Evolutionary conservation across 2,113 vertebrate genomes (phyloP), one percentile per base, ranked within the genome.

Genomic region (Monopterus albus): DNA sequence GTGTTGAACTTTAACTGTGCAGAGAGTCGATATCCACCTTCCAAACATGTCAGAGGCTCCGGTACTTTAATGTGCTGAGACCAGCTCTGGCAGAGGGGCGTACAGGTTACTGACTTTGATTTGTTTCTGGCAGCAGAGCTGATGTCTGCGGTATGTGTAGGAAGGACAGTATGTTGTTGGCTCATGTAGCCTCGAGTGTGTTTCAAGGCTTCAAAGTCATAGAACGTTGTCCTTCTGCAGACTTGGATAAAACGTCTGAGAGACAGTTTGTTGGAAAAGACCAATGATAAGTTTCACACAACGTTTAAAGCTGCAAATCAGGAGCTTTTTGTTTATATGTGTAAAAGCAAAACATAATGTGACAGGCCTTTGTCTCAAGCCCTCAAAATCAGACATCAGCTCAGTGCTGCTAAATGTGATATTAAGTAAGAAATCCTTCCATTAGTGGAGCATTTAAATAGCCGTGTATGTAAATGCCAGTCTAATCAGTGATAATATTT

Each of bases 391-490:
- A 53, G 40, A 31, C 20, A 40, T 42, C 39, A 14, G 31, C 64
- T 39, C 12, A 21, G 38, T 61, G 38, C 7, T n/a, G 29, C 29
- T 61, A 53, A 70, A 71, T 33, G 25, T 39, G 18, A 18, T 40
- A n/a, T 65, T 78, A 72, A 72, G 72, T 47, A 65, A 23, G 42
- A 58, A 75, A 45, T 53, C 47, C 53, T 42, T 64, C 60, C 20
- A 49, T 63, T 53, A 60, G 60, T 4, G 4, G 2, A 23, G 66
- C 28, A 28, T 70, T 68, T 46, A 60, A 62, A 63, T 8, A 70
- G 25, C 52, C 35, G 29, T 57, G 66, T 59, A 17, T 55, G 35
- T 47, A 75, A 75, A 78, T 78, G 77, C 72, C 70, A 72, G 46
- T 35, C 13, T 51, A 68, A 82, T 79, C 62, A 72, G 31, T 1